Evolutionary conservation across 2,797 vertebrate genomes (phyloP).

Genomic region (Nasua narica): DNA sequence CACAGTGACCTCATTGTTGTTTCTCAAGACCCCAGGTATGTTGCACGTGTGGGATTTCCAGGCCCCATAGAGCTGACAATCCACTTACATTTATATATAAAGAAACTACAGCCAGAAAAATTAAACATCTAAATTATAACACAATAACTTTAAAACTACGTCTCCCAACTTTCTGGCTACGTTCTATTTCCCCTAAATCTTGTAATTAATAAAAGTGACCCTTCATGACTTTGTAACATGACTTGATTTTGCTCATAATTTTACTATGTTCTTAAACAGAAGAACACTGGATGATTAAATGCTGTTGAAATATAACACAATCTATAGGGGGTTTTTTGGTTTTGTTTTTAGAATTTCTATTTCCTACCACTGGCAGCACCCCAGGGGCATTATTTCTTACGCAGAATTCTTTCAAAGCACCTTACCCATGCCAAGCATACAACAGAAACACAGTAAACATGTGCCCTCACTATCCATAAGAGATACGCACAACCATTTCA

Average conservation of each 20-base stretch:
- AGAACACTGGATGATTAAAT: not conserved
- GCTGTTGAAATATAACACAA: not conserved
- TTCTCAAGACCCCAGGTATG: not conserved
- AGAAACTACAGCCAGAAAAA: not conserved
- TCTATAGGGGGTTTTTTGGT: not conserved
- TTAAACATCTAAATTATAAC: not conserved
- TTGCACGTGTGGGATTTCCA: not conserved
- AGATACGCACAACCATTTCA: not conserved
- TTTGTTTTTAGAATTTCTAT: not conserved
- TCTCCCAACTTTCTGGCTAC: not conserved
- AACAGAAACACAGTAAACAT: not conserved
- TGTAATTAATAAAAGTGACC: not conserved
- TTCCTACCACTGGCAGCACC: not conserved
- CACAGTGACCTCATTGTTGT: not conserved
- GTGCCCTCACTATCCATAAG: not conserved
- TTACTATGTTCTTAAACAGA: not conserved
- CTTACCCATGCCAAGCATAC: not conserved
- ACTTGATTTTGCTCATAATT: not conserved
- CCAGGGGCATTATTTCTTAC: not conserved
- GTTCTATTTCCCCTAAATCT: not conserved
- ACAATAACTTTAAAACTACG: not conserved
- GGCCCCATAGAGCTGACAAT: not conserved
- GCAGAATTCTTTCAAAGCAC: not conserved
- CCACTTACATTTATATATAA: not conserved
- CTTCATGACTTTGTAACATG: not conserved